Percentiles rank a stretch among this genome's conserved stretches.
phyloP scores from a whole-genome alignment of 2,113 vertebrate species.

The Perccottus glenii region DNA sequence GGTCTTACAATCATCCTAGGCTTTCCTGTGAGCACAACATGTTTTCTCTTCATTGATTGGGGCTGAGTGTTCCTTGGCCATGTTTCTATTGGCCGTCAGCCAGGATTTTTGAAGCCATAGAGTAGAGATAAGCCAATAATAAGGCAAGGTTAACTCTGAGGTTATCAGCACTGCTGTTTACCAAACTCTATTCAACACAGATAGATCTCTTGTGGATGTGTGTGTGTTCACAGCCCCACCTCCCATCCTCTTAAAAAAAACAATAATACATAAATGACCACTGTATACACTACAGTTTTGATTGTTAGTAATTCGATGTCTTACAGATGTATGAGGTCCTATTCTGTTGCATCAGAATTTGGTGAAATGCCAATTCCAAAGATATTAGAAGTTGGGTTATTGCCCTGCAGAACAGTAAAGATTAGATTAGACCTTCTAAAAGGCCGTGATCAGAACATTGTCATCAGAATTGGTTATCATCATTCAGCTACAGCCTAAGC shows the following conservation, averaged over 20 bases:
- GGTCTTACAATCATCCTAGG: slow-evolving; percentile 21
- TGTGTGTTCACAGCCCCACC: slow-evolving; percentile 10
- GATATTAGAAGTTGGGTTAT: too few species aligned
- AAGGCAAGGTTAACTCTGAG: slow-evolving; percentile 40
- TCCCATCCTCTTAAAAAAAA: too few species aligned
- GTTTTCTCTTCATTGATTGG: slow-evolving; percentile 54
- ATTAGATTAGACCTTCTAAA: too few species aligned
- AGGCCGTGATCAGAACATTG: too few species aligned
- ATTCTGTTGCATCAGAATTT: too few species aligned
- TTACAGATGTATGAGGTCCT: too few species aligned
- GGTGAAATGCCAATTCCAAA: too few species aligned
- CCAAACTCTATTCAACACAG: slow-evolving; percentile 50
- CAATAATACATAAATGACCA: too few species aligned
- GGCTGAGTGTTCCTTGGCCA: slow-evolving; percentile 46
- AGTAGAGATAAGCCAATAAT: slow-evolving; percentile 58
- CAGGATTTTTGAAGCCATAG: slow-evolving; percentile 53
- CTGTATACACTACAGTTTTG: slow-evolving; percentile 2
- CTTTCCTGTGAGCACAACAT: slow-evolving; percentile 34
- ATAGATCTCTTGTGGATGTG: slow-evolving; percentile 32
- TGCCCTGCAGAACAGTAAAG: too few species aligned
- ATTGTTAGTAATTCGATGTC: slow-evolving; percentile 13
- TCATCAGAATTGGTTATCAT: too few species aligned
- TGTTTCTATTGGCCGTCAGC: slow-evolving; percentile 64
- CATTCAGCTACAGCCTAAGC: too few species aligned
- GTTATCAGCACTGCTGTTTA: slow-evolving; percentile 65